These are phyloP conservation scores for Caprella mutica DNA, from an alignment of 2,888 invertebrate species.

Conservation along the genomic window DNA sequence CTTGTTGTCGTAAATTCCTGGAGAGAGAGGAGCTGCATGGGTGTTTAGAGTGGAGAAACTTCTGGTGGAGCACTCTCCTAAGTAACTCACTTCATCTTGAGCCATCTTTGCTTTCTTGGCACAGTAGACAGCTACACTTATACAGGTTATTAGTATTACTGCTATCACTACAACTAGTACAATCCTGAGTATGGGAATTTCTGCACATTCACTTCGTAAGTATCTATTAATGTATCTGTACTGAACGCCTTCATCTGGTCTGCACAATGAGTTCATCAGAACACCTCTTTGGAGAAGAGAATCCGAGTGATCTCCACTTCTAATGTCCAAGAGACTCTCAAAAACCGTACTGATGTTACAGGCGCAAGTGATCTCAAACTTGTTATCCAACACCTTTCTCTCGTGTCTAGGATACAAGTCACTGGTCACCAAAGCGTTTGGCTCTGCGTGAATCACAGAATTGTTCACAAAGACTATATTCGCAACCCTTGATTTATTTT, in stretches of 20 bases:
- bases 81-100: constrained; percentile 25
- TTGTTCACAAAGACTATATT: constrained; percentile 29
- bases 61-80: constrained; percentile 20
- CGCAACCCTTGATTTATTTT: constrained; percentile 5
- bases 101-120: constrained; percentile 15
- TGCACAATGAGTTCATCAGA: constrained; percentile 12
- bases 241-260: neutral
- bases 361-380: constrained; percentile 19
- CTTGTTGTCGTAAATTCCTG: neutral
- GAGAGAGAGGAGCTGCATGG: neutral
- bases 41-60: constrained; percentile 31
- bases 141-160: constrained; percentile 6
- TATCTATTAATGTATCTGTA: constrained; percentile 7
- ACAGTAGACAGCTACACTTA: constrained; percentile 20
- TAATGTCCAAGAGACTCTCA: constrained; percentile 11
- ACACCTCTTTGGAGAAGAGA: constrained; percentile 2
- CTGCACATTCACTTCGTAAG: constrained; percentile 12
- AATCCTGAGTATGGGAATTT: constrained; percentile 12
- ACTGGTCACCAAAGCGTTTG: constrained; percentile 15
- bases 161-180: constrained; percentile 10
- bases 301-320: neutral
- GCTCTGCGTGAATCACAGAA: constrained; percentile 8
- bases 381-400: constrained; percentile 22
- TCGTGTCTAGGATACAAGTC: constrained; percentile 12
- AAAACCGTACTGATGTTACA: constrained; percentile 16